Evolutionary conservation across 2,113 vertebrate species (phyloP).

Genomic region (Colaptes auratus): DNA sequence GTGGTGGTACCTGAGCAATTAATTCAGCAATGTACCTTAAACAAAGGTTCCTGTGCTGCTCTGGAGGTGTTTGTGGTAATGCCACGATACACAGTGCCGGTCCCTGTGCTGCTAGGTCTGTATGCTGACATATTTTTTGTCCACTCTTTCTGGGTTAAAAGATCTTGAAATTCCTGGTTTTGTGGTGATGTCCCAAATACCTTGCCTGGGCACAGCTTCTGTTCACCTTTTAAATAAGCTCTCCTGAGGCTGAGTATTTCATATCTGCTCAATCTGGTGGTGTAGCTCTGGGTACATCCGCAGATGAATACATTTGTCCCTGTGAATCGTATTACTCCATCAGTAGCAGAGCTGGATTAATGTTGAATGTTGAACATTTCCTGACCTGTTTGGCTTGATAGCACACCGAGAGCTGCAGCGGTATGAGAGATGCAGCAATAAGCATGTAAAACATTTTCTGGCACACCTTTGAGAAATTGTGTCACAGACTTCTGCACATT

Average conservation of each 20-base stretch:
- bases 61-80: not conserved
- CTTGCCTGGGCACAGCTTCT: not conserved
- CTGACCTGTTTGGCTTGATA: not conserved
- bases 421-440: not conserved
- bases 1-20: not conserved
- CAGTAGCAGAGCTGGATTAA: not conserved
- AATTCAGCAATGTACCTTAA: not conserved
- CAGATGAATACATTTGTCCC: not conserved
- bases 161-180: not conserved
- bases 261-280: not conserved
- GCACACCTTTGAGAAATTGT: not conserved
- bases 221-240: not conserved
- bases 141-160: not conserved
- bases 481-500: slow-evolving; percentile 2
- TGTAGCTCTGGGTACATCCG: not conserved
- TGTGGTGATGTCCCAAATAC: not conserved
- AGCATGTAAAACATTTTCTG: not conserved
- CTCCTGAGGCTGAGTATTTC: not conserved
- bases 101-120: not conserved
- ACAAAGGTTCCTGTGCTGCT: not conserved
- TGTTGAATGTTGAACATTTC: not conserved
- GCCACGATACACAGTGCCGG: fast-evolving
- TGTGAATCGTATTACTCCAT: fast-evolving
- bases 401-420: not conserved
- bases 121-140: not conserved